These are phyloP conservation scores for Myotis yumanensis DNA, from an alignment of 2,113 vertebrate species.

Conservation along the genomic window DNA sequence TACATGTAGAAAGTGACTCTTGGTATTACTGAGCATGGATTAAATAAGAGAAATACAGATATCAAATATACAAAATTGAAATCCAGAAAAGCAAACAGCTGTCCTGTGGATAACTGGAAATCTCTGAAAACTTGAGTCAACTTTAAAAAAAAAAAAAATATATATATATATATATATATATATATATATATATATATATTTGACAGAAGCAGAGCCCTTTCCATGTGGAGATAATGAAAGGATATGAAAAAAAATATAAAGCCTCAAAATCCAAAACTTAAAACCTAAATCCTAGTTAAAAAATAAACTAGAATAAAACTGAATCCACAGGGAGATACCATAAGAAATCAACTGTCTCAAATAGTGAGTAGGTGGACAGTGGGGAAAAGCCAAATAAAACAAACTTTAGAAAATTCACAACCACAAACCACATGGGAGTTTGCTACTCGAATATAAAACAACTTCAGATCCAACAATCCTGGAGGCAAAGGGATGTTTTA, in stretches of 20 bases:
- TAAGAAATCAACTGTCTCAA: neutral
- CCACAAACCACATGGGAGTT: neutral
- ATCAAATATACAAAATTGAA: neutral
- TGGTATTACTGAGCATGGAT: neutral
- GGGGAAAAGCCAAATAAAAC: neutral
- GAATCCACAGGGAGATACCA: neutral
- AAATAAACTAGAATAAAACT: neutral
- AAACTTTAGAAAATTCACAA: neutral
- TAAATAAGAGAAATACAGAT: neutral
- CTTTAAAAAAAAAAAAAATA: neutral
- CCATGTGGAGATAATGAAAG: neutral
- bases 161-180: neutral
- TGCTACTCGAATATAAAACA: neutral
- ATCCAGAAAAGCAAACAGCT: neutral
- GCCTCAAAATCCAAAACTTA: neutral
- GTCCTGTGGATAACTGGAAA: neutral
- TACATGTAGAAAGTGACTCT: neutral
- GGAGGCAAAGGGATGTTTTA: neutral
- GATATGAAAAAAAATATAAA: neutral
- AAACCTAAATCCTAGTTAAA: neutral
- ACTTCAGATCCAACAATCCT: neutral
- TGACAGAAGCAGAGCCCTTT: neutral
- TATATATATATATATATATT: neutral
- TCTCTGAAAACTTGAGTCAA: neutral
- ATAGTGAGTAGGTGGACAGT: neutral